Conservation (phyloP, 1,140 invertebrate species). For the Lepidostoma basale region DNA sequence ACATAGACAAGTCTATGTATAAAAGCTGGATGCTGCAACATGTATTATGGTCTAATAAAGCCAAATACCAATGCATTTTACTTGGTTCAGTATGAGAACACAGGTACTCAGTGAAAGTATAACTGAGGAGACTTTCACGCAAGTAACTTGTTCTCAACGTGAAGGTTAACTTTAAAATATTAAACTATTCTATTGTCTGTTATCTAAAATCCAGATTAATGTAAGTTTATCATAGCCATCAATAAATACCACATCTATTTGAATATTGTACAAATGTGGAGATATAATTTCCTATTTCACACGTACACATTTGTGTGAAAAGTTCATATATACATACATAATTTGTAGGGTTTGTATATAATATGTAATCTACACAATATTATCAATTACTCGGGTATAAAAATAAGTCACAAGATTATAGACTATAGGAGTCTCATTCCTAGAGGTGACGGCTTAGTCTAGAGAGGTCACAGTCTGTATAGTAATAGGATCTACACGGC, state of each 20-base stretch:
- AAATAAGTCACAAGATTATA: constrained; percentile 46
- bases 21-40: constrained; percentile 46
- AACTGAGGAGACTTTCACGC: neutral
- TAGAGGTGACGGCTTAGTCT: constrained; percentile 40
- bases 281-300: constrained; percentile 15
- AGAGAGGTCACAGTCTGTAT: constrained; percentile 37
- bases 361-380: constrained; percentile 31
- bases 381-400: constrained; percentile 40
- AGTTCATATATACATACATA: too few relatives aligned
- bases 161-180: constrained; percentile 42
- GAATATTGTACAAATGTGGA: constrained; percentile 33
- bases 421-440: constrained; percentile 44
- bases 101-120: constrained; percentile 9
- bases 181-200: constrained; percentile 44
- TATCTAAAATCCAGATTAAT: constrained; percentile 41
- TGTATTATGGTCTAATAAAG: constrained; percentile 48
- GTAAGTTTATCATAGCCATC: constrained; percentile 35
- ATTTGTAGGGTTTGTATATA: constrained; percentile 25
- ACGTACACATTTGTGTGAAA: constrained; percentile 1
- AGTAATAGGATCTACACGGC: constrained; percentile 25
- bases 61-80: constrained; percentile 48
- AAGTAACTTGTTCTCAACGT: constrained; percentile 33
- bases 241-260: constrained; percentile 40
- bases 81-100: constrained; percentile 41
- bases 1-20: constrained; percentile 45